phyloP scores from a whole-genome alignment of 2,888 invertebrate genomes.

The Chymomyza amoena region DNA sequence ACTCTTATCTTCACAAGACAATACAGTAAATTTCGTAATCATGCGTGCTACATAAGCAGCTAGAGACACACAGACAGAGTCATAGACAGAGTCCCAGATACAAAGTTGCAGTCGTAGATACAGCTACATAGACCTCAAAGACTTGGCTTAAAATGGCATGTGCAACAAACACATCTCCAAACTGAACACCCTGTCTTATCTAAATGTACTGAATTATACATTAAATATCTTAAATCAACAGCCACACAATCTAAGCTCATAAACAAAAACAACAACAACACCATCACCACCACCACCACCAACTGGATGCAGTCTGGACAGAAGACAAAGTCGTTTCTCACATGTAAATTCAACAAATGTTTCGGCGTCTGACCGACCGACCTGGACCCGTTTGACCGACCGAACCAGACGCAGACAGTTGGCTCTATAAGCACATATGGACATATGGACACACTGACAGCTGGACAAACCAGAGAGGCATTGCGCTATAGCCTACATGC shows the following conservation, averaged over 20 bases:
- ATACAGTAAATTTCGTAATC: slow-evolving; percentile 38
- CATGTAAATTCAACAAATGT: slow-evolving; percentile 14
- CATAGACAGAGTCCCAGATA: slow-evolving; percentile 7
- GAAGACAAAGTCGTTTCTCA: slow-evolving; percentile 5
- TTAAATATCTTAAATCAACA: slow-evolving; percentile 48
- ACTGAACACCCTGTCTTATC: slow-evolving; percentile 34
- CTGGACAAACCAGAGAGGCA: background rate
- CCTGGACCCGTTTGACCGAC: background rate
- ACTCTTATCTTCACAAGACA: slow-evolving; percentile 40
- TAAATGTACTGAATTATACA: slow-evolving; percentile 52
- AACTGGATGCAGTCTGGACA: background rate
- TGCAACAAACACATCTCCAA: background rate
- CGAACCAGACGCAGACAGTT: background rate
- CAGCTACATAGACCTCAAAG: background rate
- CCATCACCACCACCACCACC: slow-evolving; percentile 19
- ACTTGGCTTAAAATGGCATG: background rate
- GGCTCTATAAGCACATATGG: background rate
- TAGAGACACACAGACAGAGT: slow-evolving; percentile 2
- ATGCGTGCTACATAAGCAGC: slow-evolving; percentile 1
- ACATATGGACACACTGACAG: background rate
- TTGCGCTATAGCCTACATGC: background rate
- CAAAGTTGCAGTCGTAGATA: too few species aligned
- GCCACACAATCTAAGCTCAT: slow-evolving; percentile 31
- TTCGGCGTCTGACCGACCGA: slow-evolving; percentile 3
- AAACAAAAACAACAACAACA: slow-evolving; percentile 18